These are phyloP conservation scores for Varanus komodoensis DNA, from an alignment of 2,113 vertebrate genomes.

Conservation along the genomic window DNA sequence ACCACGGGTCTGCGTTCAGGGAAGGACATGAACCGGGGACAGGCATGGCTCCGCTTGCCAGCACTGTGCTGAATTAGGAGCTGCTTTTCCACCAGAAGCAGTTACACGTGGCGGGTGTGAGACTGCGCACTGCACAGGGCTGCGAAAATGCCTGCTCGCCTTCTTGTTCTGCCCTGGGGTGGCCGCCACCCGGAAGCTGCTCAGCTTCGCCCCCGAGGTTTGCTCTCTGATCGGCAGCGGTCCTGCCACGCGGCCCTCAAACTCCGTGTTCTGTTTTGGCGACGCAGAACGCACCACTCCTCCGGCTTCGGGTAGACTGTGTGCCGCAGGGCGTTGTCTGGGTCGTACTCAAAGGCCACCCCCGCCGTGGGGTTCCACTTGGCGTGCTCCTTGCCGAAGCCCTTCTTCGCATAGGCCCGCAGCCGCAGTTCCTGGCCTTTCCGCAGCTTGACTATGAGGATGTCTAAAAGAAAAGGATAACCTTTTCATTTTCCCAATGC, in stretches of 20 bases:
- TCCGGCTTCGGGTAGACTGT: constrained; percentile 95
- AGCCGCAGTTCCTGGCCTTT: constrained; percentile 97
- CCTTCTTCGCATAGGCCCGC: constrained; percentile 95
- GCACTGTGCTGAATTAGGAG: too few relatives aligned
- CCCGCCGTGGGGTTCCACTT: constrained; percentile 99
- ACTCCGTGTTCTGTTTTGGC: too few relatives aligned
- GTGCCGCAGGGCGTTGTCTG: constrained; percentile 94
- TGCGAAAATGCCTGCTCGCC: too few relatives aligned
- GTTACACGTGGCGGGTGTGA: too few relatives aligned
- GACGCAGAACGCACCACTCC: constrained; percentile 85
- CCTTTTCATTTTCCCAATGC: too few relatives aligned
- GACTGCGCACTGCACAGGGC: too few relatives aligned
- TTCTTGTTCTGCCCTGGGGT: neutral
- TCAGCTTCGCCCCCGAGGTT: neutral
- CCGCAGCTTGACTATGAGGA: constrained; percentile 94
- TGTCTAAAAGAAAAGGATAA: constrained; percentile 78
- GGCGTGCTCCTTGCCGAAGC: constrained; percentile 97
- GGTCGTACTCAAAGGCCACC: constrained; percentile 96
- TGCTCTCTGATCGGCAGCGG: neutral
- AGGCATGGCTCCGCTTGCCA: too few relatives aligned
- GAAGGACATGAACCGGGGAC: neutral
- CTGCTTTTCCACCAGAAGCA: too few relatives aligned
- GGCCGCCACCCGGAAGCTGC: neutral
- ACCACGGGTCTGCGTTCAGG: neutral
- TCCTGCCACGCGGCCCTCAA: neutral